Base-by-base conservation (phyloP, 2,888 invertebrate species). In the Acleris literana region DNA sequence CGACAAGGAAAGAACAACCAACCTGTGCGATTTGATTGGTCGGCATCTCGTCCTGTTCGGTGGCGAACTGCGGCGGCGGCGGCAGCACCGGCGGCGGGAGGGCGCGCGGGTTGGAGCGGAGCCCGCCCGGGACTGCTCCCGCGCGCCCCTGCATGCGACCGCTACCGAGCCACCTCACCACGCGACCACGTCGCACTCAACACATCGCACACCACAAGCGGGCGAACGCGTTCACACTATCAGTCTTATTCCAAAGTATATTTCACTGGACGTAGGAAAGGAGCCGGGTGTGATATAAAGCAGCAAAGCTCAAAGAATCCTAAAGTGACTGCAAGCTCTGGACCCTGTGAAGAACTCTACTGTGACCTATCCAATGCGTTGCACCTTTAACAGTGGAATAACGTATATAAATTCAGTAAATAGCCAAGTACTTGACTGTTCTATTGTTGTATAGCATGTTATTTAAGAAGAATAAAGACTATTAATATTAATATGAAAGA, bases 11-110 rank as follows among this genome's bases (percentile, higher is more conserved):
- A 59, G 11, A 20, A 56, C 58, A n/a, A 6, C 5, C 39, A 76
- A 92, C 92, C 92, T 92, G 93, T 70, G 93, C 93, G 70, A 93
- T 93, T 80, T 92, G 92, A 77, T 90, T 92, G 79, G 88, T 83
- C 64, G 92, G 90, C 93, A 93, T 93, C 74, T 92, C 92, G 85
- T 88, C 88, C 71, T 86, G 85, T 33, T 90, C 88, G 20, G 87
- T 82, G 70, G 91, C 89, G 75, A 90, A 90, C 84, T 90, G 90
- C 70, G 90, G 92, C 74, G 91, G 91, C 74, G 90, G 91, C 71
- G 90, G 90, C 78, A 90, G 79, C 70, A 90, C 90, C 65, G 90
- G 90, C 73, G 90, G 91, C 76, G 81, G 85, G 78, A 87, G 90
- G 89, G 90, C 91, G 90, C 92, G 91, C 89, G 89, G 88, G 88